These are phyloP conservation scores for Pygoscelis adeliae DNA, from an alignment of 2,113 vertebrate species.

Conservation along the genomic window DNA sequence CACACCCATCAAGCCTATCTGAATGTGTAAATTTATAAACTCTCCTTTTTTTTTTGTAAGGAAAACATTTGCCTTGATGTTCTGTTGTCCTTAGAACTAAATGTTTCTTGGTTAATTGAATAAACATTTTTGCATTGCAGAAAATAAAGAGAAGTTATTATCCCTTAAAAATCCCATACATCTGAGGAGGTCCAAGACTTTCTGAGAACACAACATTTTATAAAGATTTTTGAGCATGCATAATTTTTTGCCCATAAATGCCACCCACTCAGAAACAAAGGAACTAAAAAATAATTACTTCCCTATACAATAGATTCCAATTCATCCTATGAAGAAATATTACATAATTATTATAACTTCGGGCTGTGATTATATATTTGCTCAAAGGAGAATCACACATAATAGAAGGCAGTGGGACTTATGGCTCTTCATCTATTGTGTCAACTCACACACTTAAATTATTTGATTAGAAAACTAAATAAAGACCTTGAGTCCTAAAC, in stretches of 20 bases:
- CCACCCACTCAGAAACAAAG: slow-evolving; percentile 58
- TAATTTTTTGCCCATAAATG: slow-evolving; percentile 43
- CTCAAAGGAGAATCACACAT: slow-evolving; percentile 38
- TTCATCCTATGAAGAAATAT: slow-evolving; percentile 69
- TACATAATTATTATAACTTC: slow-evolving; percentile 70
- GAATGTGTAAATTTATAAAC: background rate
- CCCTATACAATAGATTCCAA: slow-evolving; percentile 55
- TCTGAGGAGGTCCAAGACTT: background rate
- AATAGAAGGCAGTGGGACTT: slow-evolving; percentile 27
- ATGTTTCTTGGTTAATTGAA: background rate
- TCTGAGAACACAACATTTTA: background rate
- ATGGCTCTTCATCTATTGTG: slow-evolving; percentile 38
- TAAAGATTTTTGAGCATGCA: slow-evolving; percentile 22
- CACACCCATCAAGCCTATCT: background rate
- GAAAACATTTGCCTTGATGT: background rate
- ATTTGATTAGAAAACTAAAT: slow-evolving; percentile 60
- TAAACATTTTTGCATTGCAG: background rate
- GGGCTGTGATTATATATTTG: slow-evolving; percentile 67
- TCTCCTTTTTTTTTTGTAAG: background rate
- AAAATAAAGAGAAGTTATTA: background rate
- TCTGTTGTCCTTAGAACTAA: background rate
- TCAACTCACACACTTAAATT: slow-evolving; percentile 45
- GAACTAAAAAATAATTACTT: slow-evolving; percentile 63
- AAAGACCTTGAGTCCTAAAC: slow-evolving; percentile 20
- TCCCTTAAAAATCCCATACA: background rate